A percentile compares a stretch with the other conserved stretches of the same genome.
Evolutionary conservation across 2,888 invertebrate genomes (phyloP).

Genomic region (Troglohyphantes excavatus): DNA sequence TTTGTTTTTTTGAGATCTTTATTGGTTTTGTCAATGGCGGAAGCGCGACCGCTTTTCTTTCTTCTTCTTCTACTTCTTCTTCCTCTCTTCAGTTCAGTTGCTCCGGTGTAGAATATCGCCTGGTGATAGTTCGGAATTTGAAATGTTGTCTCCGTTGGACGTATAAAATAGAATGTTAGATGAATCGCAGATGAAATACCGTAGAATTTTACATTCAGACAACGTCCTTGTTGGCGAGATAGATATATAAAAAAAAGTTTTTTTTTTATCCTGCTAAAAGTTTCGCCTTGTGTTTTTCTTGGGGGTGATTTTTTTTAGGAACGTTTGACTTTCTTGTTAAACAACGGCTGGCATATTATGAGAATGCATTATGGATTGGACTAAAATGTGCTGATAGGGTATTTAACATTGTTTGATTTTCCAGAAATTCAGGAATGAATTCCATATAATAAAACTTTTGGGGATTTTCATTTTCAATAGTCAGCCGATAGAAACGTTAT

Average conservation of each 20-base stretch:
- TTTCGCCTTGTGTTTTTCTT: neutral
- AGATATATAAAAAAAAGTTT: neutral
- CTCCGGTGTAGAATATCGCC: constrained; percentile 16
- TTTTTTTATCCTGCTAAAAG: neutral
- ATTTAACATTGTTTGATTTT: too few relatives aligned
- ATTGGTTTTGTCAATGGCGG: constrained; percentile 67
- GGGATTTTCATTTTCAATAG: too few relatives aligned
- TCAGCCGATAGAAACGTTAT: too few relatives aligned
- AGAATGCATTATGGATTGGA: too few relatives aligned
- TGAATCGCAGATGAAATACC: constrained; percentile 3
- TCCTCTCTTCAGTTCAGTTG: neutral
- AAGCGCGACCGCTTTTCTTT: constrained; percentile 13
- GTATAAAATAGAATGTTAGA: constrained; percentile 47
- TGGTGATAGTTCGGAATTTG: constrained; percentile 48
- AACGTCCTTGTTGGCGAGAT: neutral
- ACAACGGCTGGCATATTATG: too few relatives aligned
- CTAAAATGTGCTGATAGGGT: too few relatives aligned
- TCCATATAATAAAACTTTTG: too few relatives aligned
- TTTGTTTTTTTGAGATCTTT: constrained; percentile 65
- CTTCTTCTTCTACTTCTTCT: neutral
- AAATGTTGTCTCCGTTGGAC: constrained; percentile 35
- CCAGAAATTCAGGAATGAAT: too few relatives aligned
- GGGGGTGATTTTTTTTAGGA: too few relatives aligned
- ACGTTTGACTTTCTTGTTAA: too few relatives aligned
- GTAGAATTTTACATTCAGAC: constrained; percentile 31